Base-by-base conservation (phyloP, 2,888 invertebrate species). In the Drosophila greeni region DNA sequence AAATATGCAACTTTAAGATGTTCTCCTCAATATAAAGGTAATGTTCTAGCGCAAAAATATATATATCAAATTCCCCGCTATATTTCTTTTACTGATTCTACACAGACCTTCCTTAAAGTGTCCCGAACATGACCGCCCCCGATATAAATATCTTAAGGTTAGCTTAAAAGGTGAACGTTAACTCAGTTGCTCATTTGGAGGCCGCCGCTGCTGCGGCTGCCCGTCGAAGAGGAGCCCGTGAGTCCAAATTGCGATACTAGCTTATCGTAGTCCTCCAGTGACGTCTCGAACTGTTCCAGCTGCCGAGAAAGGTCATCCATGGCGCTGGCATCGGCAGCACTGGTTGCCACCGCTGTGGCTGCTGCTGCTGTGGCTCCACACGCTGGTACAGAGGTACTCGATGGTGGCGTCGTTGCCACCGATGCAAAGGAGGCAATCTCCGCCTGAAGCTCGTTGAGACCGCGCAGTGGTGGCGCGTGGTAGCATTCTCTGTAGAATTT, bases 401-500 rank as follows among this genome's bases (percentile, higher is more conserved):
- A 65, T 9, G 45, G 26, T 1, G 48, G 29, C 14, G 48, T 12
- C 9, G 53, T 52, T 45, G 45, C 45, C 56, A 16, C 73, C 49
- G 59, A 51, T 20, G 45, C 8, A 16, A 40, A 9, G 20, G 59
- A 53, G 4, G 58, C 43, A n/a, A 57, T 53, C 53, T 82, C 82
- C 14, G 72, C 72, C 26, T 86, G 77, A 16, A 85, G 57, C 33
- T 86, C 86, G 14, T 74, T 73, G 2, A 86, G 74, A 3, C 87
- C 84, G 16, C 76, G 84, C 31, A 87, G 52, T 3, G 87, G 88
- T 0, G 89, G 89, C 5, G 90, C 89, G 70, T 88, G 82, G 66
- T 88, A 88, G 68, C 89, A 89, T 54, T 89, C 89, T 23, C 89
- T 82, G 75, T 88, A 89, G 73, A 90, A 90, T 65, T 87, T 88